Evolutionary conservation across 1,140 invertebrate genomes (phyloP), one percentile per base, ranked within the genome.

Genomic region (Pinna nobilis): DNA sequence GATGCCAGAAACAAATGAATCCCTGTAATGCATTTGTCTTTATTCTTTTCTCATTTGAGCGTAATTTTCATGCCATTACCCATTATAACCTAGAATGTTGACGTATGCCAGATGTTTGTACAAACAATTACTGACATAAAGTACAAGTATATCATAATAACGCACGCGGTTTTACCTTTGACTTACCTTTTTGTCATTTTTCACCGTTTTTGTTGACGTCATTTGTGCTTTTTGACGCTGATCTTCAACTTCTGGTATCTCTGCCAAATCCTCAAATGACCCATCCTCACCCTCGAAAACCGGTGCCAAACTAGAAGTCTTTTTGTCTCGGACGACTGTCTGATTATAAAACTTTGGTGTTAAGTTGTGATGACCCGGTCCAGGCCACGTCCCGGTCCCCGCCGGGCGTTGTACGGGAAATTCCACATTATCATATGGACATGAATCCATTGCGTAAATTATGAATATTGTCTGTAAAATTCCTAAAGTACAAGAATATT

Each of bases 341-440:
- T 37, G 63, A 55, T 35, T 51, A 39, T 57, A 65, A 49, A 23
- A 59, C 32, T 44, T 72, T 47, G 23, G 51, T 44, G 35, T 61
- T 30, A 28, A 63, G 15, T 20, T 18, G 1, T 23, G 35, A 41
- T 66, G 63, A 13, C 33, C 61, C 18, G 30, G 53, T 6, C 39
- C 35, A 11, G 44, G 41, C 50, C 51, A 66, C 2, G 76, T 69
- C 33, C 69, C 69, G 13, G 70, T 67, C 3, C 20, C 61, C 15
- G 39, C 72, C 18, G 70, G 70, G n/a, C 65, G 70, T 47, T 71
- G 47, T 2, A 75, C 39, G 13, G 74, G 74, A 55, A 82, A 82
- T 55, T 82, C 80, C 60, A 82, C 80, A 63, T 82, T 82, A 70
- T 82, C 80, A 49, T 82, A 82, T 15, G 80, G 78, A 32, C 63